These are phyloP conservation scores for Empis stercorea DNA, from an alignment of 2,888 invertebrate genomes.

Conservation along the genomic window DNA sequence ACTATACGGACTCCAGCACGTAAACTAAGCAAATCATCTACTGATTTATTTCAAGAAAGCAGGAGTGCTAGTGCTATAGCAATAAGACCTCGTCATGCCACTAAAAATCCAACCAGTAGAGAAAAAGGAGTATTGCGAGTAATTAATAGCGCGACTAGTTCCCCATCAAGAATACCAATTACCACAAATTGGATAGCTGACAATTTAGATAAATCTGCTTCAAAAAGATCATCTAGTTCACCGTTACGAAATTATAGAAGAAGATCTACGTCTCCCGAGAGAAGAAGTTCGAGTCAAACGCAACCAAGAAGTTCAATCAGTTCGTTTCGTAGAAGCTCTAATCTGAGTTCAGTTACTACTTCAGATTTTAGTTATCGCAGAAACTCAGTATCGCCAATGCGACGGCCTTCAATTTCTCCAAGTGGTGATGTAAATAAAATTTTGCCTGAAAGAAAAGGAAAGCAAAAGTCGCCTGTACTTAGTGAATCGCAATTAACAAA, in stretches of 20 bases:
- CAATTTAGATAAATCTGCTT: slow-evolving; percentile 23
- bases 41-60: slow-evolving; percentile 17
- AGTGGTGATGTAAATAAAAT: background rate
- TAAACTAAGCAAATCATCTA: slow-evolving; percentile 24
- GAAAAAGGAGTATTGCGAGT: slow-evolving; percentile 30
- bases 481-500: slow-evolving; percentile 8
- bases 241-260: slow-evolving; percentile 12
- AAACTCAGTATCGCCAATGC: slow-evolving; percentile 18
- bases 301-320: slow-evolving; percentile 17
- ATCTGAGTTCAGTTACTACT: slow-evolving; percentile 31
- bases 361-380: slow-evolving; percentile 33
- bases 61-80: slow-evolving; percentile 12
- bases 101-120: slow-evolving; percentile 31
- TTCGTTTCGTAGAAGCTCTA: slow-evolving; percentile 32
- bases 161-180: slow-evolving; percentile 21
- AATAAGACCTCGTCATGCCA: slow-evolving; percentile 23
- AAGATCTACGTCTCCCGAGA: slow-evolving; percentile 30
- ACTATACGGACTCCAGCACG: background rate
- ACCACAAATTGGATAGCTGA: slow-evolving; percentile 21
- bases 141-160: slow-evolving; percentile 23
- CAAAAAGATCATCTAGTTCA: slow-evolving; percentile 8
- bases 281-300: slow-evolving; percentile 33
- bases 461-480: slow-evolving; percentile 11
- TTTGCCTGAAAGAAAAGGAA: too few species aligned
- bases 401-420: background rate